A percentile compares a stretch with the other conserved stretches of the same genome.
Conservation (phyloP, 1,140 invertebrate species). For the Octopus bimaculoides region DNA sequence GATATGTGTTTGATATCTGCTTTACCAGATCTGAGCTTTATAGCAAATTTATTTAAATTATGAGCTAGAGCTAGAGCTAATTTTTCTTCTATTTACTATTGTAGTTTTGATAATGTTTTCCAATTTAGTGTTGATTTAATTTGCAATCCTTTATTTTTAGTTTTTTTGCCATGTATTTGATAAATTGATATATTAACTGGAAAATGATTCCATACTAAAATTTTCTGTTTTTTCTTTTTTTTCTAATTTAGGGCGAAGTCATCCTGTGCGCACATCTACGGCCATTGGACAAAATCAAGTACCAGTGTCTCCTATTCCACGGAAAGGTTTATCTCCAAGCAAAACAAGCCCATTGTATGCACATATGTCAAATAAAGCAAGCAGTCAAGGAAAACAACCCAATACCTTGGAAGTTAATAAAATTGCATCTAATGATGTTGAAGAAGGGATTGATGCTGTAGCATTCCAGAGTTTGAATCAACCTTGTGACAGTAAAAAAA, state of each 20-base stretch:
- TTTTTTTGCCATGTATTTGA: too few relatives aligned
- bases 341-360: not conserved
- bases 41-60: too few relatives aligned
- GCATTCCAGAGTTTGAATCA: constrained; percentile 65
- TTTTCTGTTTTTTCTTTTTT: constrained; percentile 2
- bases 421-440: constrained; percentile 30
- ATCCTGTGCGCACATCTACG: constrained; percentile 34
- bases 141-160: too few relatives aligned
- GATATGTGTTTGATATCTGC: too few relatives aligned
- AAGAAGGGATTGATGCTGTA: constrained; percentile 62
- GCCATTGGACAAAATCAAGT: constrained; percentile 9
- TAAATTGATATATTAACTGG: too few relatives aligned
- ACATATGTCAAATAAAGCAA: constrained; percentile 4
- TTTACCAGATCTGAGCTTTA: too few relatives aligned
- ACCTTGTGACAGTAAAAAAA: constrained; percentile 46
- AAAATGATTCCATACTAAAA: too few relatives aligned
- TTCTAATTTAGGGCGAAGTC: constrained; percentile 38
- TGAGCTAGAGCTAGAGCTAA: too few relatives aligned
- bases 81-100: too few relatives aligned
- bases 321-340: not conserved
- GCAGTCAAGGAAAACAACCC: not conserved
- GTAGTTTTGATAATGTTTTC: too few relatives aligned
- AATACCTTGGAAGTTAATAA: not conserved
- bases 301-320: not conserved
- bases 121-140: too few relatives aligned